Percentiles rank a stretch among this genome's conserved stretches.
phyloP scores from a whole-genome alignment of 2,888 invertebrate species.

The Lepetodrilus schrolli region DNA sequence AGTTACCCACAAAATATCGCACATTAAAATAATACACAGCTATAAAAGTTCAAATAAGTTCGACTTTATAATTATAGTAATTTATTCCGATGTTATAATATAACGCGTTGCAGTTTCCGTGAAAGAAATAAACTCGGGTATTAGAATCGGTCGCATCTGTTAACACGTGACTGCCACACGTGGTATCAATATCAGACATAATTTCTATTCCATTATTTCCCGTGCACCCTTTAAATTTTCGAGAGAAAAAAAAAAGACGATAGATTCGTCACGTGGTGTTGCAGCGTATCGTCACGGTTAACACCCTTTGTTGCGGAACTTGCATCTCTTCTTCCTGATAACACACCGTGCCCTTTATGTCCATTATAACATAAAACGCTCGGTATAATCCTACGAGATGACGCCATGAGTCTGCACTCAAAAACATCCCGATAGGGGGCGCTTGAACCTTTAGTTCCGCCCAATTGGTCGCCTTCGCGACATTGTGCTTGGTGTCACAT shows the following conservation, averaged over 20 bases:
- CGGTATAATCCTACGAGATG: neutral
- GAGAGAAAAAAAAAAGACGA: neutral
- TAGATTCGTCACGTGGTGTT: neutral
- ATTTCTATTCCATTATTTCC: neutral
- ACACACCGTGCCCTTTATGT: neutral
- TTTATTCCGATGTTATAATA: too few relatives aligned
- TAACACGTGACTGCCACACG: constrained; percentile 6
- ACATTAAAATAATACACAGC: too few relatives aligned
- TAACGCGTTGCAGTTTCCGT: too few relatives aligned
- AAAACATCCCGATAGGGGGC: constrained; percentile 9
- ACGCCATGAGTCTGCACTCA: neutral
- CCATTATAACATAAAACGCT: neutral
- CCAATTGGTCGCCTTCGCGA: neutral
- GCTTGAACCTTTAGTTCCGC: constrained; percentile 20
- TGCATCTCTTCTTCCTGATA: neutral
- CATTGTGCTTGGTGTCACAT: neutral
- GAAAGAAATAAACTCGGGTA: too few relatives aligned
- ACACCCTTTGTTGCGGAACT: neutral
- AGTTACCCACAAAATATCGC: too few relatives aligned
- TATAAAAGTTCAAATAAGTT: too few relatives aligned
- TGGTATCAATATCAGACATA: constrained; percentile 4
- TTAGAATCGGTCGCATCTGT: constrained; percentile 15
- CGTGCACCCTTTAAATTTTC: neutral
- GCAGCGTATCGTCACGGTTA: neutral
- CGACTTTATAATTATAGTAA: too few relatives aligned